Conservation (phyloP, 2,113 vertebrate species). For the Microcebus ravelobensis region DNA sequence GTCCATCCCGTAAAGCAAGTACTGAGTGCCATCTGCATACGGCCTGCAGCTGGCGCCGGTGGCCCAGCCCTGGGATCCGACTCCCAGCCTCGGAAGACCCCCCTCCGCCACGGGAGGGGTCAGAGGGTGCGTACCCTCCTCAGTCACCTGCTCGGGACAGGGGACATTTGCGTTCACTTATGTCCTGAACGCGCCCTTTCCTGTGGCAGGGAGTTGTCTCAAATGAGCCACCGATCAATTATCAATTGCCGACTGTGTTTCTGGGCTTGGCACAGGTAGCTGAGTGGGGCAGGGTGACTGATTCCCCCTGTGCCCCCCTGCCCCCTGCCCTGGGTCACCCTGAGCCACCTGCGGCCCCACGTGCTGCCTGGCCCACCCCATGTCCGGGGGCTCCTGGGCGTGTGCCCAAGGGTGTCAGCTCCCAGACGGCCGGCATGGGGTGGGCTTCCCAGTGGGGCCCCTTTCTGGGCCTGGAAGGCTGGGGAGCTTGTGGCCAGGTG, state of each 20-base stretch:
- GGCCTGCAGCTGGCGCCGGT: neutral
- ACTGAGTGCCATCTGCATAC: neutral
- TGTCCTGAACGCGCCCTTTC: fast-evolving
- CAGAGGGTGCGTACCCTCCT: neutral
- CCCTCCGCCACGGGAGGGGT: fast-evolving
- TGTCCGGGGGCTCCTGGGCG: neutral
- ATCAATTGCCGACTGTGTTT: no score
- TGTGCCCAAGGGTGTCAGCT: neutral
- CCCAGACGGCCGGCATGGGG: neutral
- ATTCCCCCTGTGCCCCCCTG: fast-evolving
- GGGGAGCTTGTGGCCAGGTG: neutral
- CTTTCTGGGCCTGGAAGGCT: neutral
- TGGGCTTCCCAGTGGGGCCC: neutral
- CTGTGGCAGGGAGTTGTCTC: neutral
- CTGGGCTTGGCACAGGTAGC: neutral
- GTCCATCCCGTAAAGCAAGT: neutral
- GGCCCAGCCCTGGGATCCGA: neutral
- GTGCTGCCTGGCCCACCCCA: neutral
- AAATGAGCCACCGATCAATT: neutral
- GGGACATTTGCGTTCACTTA: neutral
- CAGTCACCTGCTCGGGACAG: neutral
- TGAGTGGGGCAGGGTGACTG: neutral
- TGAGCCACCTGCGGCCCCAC: neutral
- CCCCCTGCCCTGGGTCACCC: neutral
- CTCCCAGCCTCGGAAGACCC: no score